These are phyloP conservation scores for Sternarchorhynchus goeldii DNA, from an alignment of 2,797 vertebrate genomes.

Conservation along the genomic window DNA sequence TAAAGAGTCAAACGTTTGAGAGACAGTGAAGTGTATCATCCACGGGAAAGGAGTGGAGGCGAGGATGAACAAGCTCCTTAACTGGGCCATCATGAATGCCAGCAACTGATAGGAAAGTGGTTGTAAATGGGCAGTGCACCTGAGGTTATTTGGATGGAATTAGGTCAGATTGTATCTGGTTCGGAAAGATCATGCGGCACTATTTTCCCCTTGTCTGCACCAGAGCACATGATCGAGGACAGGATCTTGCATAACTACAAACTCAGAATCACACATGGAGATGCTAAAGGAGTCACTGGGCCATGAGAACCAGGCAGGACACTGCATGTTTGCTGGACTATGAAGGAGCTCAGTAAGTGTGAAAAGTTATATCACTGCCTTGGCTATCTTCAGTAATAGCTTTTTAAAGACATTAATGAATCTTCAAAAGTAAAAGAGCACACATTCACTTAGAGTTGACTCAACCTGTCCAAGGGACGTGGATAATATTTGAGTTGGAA, in stretches of 20 bases:
- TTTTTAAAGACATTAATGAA: neutral
- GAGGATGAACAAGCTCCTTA: conserved; percentile 30
- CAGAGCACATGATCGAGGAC: conserved; percentile 30
- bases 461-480: neutral
- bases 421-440: conserved; percentile 9
- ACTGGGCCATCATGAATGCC: conserved; percentile 28
- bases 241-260: neutral
- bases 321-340: neutral
- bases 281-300: neutral
- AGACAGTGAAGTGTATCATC: conserved; percentile 21
- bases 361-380: neutral
- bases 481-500: conserved; percentile 1
- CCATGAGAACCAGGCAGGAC: neutral
- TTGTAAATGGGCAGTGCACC: neutral
- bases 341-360: neutral
- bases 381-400: neutral
- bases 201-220: neutral
- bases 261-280: too few relatives aligned
- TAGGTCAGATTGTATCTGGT: conserved; percentile 22
- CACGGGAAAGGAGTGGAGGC: conserved; percentile 16
- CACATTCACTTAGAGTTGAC: neutral
- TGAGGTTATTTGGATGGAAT: conserved; percentile 23
- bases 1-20: conserved; percentile 9
- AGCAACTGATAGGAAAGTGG: conserved; percentile 18
- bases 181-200: conserved; percentile 16